Base-by-base conservation (phyloP, 2,888 invertebrate genomes). In the Andrena bicolor region DNA sequence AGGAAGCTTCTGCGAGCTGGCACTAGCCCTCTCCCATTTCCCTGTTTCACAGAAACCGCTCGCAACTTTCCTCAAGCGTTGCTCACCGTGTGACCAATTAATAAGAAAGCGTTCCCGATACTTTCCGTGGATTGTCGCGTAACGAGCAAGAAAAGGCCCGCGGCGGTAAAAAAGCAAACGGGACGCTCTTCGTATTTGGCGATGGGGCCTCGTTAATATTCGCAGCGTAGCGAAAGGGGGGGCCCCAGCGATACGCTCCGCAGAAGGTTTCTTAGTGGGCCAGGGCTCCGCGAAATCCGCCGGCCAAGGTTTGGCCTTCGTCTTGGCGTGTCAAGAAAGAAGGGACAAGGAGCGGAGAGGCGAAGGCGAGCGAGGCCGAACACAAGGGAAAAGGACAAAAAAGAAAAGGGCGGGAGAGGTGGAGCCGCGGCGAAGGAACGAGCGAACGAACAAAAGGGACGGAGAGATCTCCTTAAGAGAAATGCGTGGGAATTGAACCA, bases 401-500 rank as follows among this genome's bases (percentile, higher is more conserved):
- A 30, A 80, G n/a, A 28, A 76, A 79, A 63, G 69, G 65, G 65
- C 7, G 26, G 20, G 32, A 26, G n/a, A 66, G 35, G 53, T 28
- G 58, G 71, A 68, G 20, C 41, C 56, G 58, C 51, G 78, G 51
- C 13, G 65, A 64, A 61, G 58, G 61, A 48, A 13, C 48, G 66
- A 60, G 58, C 16, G 32, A 76, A 65, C 70, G 76, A 81, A 78
- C 80, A 74, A 77, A 69, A 75, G 75, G 72, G 56, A 71, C 48
- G 64, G 48, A 60, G 20, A 70, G 78, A 82, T 70, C 63, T 80
- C 65, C 79, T 83, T 74, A 51, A 89, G 88, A 91, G 90, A 92
- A 92, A 91, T 91, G 90, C 91, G 92, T 92, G 92, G 91, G 92
- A 92, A 92, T 90, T 88, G 85, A 91, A 89, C 86, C 91, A 90